These are phyloP conservation scores for Caenorhabditis drosophilae DNA, from an alignment of 2,888 invertebrate genomes.

Conservation along the genomic window DNA sequence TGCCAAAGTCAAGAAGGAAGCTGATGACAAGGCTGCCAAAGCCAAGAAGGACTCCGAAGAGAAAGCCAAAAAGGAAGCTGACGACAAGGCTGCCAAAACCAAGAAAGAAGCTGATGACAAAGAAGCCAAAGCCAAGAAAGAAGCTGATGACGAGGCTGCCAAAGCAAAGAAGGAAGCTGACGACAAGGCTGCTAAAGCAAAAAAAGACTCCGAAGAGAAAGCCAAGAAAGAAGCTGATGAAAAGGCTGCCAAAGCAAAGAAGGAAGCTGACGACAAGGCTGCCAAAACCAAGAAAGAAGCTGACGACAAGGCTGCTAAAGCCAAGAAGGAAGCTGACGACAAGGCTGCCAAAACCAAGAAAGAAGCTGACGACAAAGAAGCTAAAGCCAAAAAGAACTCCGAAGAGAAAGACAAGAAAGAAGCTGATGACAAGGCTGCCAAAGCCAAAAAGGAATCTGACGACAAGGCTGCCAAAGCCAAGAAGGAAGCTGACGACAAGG, in stretches of 20 bases:
- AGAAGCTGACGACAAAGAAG: conserved; percentile 12
- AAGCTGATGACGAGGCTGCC: conserved; percentile 12
- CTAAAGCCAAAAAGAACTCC: conserved; percentile 8
- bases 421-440: conserved; percentile 9
- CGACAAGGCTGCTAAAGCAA: conserved; percentile 7
- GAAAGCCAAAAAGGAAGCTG: conserved; percentile 7
- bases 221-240: conserved; percentile 13
- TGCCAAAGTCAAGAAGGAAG: conserved; percentile 8
- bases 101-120: conserved; percentile 12
- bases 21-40: conserved; percentile 17
- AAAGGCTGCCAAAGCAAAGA: conserved; percentile 12
- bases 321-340: conserved; percentile 12
- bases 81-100: conserved; percentile 10
- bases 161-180: conserved; percentile 14
- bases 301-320: conserved; percentile 9
- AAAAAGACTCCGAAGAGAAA: conserved; percentile 25
- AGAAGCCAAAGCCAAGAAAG: conserved; percentile 11
- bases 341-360: conserved; percentile 9
- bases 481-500: conserved; percentile 18
- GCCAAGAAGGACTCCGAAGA: conserved; percentile 7
- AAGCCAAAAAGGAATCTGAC: conserved; percentile 8
- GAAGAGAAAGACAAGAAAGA: conserved; percentile 19
- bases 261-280: conserved; percentile 12
- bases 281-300: conserved; percentile 15
- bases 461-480: conserved; percentile 14